These are phyloP conservation scores for Halocynthia aurantium DNA, from an alignment of 23 tunicate species.

Conservation along the genomic window DNA sequence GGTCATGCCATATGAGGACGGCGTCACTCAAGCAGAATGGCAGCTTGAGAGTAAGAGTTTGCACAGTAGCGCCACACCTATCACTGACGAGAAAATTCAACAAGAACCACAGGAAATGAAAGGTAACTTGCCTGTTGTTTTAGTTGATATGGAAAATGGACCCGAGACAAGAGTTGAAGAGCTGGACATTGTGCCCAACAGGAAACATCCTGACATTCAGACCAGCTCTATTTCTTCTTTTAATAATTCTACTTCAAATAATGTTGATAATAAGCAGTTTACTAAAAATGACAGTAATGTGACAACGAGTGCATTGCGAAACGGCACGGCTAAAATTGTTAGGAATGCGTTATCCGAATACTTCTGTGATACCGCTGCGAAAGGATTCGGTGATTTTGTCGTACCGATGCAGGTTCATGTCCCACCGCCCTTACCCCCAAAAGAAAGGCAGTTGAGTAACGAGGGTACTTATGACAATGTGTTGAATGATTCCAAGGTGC, in stretches of 20 bases:
- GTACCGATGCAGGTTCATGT: no score
- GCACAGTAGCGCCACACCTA: constrained; percentile 61
- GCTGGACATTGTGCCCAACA: no score
- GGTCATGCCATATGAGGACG: constrained; percentile 10
- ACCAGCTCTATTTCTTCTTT: not conserved
- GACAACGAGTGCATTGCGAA: not conserved
- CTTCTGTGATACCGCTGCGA: not conserved
- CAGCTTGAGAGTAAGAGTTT: constrained; percentile 59
- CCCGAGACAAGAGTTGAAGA: not conserved
- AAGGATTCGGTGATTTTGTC: not conserved
- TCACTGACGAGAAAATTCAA: not conserved
- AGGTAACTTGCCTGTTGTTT: constrained; percentile 25
- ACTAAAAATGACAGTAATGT: constrained; percentile 25
- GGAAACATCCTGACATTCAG: no score
- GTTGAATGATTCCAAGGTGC: not conserved
- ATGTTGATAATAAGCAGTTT: not conserved
- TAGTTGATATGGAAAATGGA: not conserved
- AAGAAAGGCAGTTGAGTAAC: constrained; percentile 1
- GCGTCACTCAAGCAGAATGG: constrained; percentile 34
- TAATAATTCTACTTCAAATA: constrained; percentile 1
- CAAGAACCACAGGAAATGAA: constrained; percentile 14
- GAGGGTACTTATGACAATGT: constrained; percentile 24
- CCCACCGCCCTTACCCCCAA: constrained; percentile 22
- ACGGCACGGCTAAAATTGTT: constrained; percentile 3
- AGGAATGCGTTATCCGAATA: not conserved